These are phyloP conservation scores for Globicephala melas DNA, from an alignment of 2,113 vertebrate species.

Conservation along the genomic window DNA sequence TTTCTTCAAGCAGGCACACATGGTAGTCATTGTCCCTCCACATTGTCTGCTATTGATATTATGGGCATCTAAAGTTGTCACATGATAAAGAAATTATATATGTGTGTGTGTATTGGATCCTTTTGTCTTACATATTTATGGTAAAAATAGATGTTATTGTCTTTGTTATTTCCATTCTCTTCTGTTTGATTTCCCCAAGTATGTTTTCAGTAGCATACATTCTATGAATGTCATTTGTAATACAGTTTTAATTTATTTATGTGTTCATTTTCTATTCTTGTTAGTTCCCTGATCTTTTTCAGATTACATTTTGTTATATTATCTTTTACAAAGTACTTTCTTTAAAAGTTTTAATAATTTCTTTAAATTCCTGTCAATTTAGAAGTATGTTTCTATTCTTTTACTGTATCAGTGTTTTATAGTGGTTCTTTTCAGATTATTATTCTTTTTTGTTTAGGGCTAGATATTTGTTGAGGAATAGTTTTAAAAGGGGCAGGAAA, in stretches of 20 bases:
- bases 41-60: background rate
- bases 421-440: background rate
- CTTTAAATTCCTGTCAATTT: background rate
- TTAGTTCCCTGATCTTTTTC: background rate
- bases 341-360: background rate
- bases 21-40: background rate
- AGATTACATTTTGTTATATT: background rate
- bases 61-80: background rate
- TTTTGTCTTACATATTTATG: background rate
- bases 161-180: background rate
- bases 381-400: background rate
- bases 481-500: background rate
- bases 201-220: background rate
- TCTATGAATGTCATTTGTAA: background rate
- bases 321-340: background rate
- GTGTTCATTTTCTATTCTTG: background rate
- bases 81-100: background rate
- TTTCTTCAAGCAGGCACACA: background rate
- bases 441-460: background rate
- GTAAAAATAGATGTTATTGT: background rate
- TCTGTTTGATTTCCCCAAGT: background rate
- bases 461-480: background rate
- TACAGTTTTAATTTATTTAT: background rate
- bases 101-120: background rate
- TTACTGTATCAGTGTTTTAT: background rate